Base-by-base conservation (phyloP, 2,888 invertebrate species). In the Leucoptera coffeella region DNA sequence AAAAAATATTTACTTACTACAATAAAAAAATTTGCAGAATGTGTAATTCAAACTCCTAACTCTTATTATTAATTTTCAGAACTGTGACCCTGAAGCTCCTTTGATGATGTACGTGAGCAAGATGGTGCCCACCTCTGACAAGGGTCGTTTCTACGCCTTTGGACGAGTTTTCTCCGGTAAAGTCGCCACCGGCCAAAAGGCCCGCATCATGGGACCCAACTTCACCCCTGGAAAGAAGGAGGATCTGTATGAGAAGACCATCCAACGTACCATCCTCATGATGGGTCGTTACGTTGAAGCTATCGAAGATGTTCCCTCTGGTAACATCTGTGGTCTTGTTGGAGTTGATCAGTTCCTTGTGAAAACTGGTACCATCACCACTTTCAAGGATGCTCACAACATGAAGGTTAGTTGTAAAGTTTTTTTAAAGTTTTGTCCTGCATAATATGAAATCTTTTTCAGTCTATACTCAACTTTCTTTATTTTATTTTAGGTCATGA, bases 41-140 rank as follows among this genome's bases (percentile, higher is more conserved):
- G n/a, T n/a, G n/a, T 17, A 9, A 17, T 17, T 9, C 17, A 17
- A 17, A 17, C 9, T 6, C 17, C 9, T 17, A 7, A 17, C 4
- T 4, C 5, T 11, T 5, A 15, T 14, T 4, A 14, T 15, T 5
- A 10, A n/a, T 20, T 26, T 12, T 11, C 40, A 89, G 82, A 86
- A 55, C 51, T 99, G 99, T 54, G 94, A 99, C 65, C 86, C 97
- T 9, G 87, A 92, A 40, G 99, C 88, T 22, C 97, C 96, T 10
- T 78, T 99, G 31, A 99, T 99, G 96, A 99, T 99, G 99, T 99
- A 99, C 80, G 80, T 99, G 40, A 95, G 95, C 26, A 99, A 99
- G 74, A 99, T 99, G 99, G 99, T 99, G 58, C 99, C 99, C 39
- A 99, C 99, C 10, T 86, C 93, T 9, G 99, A 99, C 69, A 99